phyloP scores from a whole-genome alignment of 2,113 vertebrate species.

The Trogon melanurus region DNA sequence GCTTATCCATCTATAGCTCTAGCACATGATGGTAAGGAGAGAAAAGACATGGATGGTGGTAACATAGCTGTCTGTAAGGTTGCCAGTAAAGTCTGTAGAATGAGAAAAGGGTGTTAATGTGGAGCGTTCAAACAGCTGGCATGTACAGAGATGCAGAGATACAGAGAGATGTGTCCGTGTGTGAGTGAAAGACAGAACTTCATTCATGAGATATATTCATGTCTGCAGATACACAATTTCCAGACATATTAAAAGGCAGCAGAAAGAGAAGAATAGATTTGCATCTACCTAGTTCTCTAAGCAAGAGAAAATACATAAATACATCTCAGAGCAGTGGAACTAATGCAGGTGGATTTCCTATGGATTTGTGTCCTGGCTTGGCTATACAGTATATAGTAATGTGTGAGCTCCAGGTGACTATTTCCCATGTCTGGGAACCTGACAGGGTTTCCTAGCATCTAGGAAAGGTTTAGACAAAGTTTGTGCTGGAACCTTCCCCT shows the following conservation, averaged over 20 bases:
- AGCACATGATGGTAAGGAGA: not conserved
- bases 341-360: not conserved
- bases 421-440: not conserved
- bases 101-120: not conserved
- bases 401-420: not conserved
- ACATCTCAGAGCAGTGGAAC: not conserved
- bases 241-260: not conserved
- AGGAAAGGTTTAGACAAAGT: not conserved
- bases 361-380: conserved; percentile 1
- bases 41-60: not conserved
- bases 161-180: no score
- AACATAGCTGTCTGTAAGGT: not conserved
- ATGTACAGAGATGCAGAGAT: not conserved
- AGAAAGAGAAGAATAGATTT: not conserved
- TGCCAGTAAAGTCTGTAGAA: not conserved
- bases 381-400: not conserved
- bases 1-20: not conserved
- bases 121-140: not conserved
- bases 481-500: not conserved
- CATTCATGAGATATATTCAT: not conserved
- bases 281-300: not conserved
- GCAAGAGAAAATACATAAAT: not conserved
- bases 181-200: not conserved
- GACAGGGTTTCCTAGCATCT: not conserved
- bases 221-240: conserved; percentile 5